Conservation (phyloP, 2,797 vertebrate genomes). For the Liparis tanakae region DNA sequence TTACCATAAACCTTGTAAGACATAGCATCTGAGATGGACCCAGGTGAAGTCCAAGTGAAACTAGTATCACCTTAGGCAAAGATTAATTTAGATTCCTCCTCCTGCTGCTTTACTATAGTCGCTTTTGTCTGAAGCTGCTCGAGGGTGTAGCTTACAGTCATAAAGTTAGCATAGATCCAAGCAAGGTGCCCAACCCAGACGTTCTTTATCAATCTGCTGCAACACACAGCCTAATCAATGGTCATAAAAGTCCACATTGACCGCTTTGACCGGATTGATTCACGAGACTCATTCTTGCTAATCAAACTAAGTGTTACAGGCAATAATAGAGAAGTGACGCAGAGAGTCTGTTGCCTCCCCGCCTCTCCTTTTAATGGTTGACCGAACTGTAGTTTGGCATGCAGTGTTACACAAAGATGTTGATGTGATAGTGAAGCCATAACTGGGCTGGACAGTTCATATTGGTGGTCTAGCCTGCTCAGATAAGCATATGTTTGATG, state of each 20-base stretch:
- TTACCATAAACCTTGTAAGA: slow-evolving; percentile 23
- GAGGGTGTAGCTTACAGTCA: slow-evolving; percentile 3
- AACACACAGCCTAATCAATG: slow-evolving; percentile 54
- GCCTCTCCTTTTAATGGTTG: slow-evolving; percentile 62
- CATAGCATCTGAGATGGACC: slow-evolving; percentile 20
- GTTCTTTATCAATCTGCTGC: slow-evolving; percentile 39
- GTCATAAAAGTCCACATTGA: slow-evolving; percentile 70
- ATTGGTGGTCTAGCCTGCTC: slow-evolving; percentile 52
- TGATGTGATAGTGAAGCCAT: slow-evolving; percentile 41
- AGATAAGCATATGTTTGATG: slow-evolving; percentile 31
- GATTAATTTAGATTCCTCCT: slow-evolving; percentile 24
- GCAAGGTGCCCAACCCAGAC: slow-evolving; percentile 10
- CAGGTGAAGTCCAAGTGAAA: slow-evolving; percentile 56
- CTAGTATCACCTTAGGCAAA: slow-evolving; percentile 38
- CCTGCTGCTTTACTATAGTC: slow-evolving; percentile 12
- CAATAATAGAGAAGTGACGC: slow-evolving; percentile 47
- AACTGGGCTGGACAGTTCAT: slow-evolving; percentile 55
- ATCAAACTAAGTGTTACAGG: slow-evolving; percentile 75
- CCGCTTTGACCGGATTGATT: slow-evolving; percentile 54
- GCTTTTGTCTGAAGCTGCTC: slow-evolving; percentile 33
- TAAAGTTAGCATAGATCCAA: slow-evolving; percentile 13
- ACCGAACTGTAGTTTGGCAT: slow-evolving; percentile 42
- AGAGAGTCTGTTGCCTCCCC: slow-evolving; percentile 15
- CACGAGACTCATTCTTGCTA: slow-evolving; percentile 55
- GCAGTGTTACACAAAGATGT: slow-evolving; percentile 47